Evolutionary conservation across 2,888 invertebrate species (phyloP), one percentile per base, ranked within the genome.

Genomic region (Aplocera efformata): DNA sequence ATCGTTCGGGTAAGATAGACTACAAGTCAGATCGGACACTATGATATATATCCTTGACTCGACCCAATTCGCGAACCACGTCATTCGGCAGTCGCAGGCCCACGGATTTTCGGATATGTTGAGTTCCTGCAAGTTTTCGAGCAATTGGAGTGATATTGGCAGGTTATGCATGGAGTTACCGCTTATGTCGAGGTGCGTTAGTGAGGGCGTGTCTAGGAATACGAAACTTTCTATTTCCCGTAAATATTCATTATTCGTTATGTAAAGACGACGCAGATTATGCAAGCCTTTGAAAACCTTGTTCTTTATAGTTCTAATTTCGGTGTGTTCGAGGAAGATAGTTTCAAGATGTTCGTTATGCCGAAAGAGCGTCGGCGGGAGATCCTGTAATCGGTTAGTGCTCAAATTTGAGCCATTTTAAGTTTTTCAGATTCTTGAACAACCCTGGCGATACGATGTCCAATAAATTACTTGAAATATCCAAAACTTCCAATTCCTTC

Each of bases 31-130:
- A 11, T 91, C 91, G 0, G 91, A 91, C 51, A 90, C 89, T 36
- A 86, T 79, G 11, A 79, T 81, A 27, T 88, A 77, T 49, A 79
- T 81, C 32, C 86, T 79, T 50, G 72, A 79, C 38, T 90, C 90
- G 6, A 90, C 89, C 86, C 86, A 86, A 31, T 55, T 58, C 10
- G 69, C 77, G 54, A 95, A 91, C 96, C 96, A 96, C 52, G 91
- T 91, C 91, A 95, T 94, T 32, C 94, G 91, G 65, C 97, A 97
- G 74, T 96, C 95, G 81, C 97, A 97, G 9, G 92, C 91, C 93
- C 95, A 96, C 17, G 92, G 93, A 72, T 97, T 97, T 40, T 91
- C 91, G 22, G 90, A 86, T 53, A 96, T 90, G 53, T 91, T 90
- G 17, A 96, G 75, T 48, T 90, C 90, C 55, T 89, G 81, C 37